Evolutionary conservation across 2,797 vertebrate species (phyloP), one percentile per base, ranked within the genome.

Genomic region (Taenioides sp.): DNA sequence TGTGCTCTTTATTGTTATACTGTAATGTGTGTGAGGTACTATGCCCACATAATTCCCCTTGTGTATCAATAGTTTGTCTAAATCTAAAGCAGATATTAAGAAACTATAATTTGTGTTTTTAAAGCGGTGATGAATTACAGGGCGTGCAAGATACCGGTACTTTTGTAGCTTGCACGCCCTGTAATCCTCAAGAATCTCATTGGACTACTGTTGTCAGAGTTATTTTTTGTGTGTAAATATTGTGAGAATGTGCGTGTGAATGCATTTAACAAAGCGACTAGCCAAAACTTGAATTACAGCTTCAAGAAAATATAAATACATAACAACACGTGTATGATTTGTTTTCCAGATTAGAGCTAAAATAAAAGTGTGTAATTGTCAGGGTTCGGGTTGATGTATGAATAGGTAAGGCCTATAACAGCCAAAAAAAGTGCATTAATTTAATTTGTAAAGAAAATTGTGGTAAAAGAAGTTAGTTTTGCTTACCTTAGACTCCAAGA

Each of bases 401-500:
- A 12, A 28, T 34, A 20, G 12, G 4, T 14, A 23, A 34, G 10
- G 20, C 61, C 7, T 34, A 61, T 40, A 61, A 31, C 27, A 61
- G 28, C 17, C 59, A 31, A 22, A 63, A 37, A 61, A 17, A 34
- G 5, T 7, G 18, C 59, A 61, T 7, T 34, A 2, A 17, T 59
- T 58, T 62, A 64, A 23, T 2, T 14, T 7, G 57, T 4, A 16
- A 47, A 43, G 40, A 43, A 47, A 47, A 47, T 14, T 47, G 43
- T 17, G 10, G 2, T 34, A 60, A 0, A 65, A 50, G 59, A 12
- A 67, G 49, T 23, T 59, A 17, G 61, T 22, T 58, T 37, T 67
- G 68, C 94, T 92, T 95, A 99, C 98, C 96, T 96, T 97, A 59
- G 96, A 91, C 85, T 97, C 93, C 79, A 98, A 80, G 87, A 98